Percentiles rank a stretch among this genome's conserved stretches.
Conservation (phyloP, 2,113 vertebrate species). For the Eudyptes chrysolophus region DNA sequence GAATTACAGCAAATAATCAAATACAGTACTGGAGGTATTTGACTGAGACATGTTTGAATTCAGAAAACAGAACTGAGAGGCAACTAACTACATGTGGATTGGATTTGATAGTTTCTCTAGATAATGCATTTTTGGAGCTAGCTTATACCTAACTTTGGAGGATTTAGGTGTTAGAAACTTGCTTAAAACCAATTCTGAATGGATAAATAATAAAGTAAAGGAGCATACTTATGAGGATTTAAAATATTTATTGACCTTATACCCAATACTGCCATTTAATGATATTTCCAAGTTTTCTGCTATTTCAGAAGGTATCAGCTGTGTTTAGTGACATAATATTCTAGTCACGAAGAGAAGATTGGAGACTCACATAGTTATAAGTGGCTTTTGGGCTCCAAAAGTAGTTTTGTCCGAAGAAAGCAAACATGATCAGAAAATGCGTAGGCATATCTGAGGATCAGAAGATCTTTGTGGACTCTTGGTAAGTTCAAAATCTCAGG, state of each 20-base stretch:
- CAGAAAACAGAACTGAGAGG: background rate
- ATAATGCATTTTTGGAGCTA: background rate
- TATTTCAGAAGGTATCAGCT: background rate
- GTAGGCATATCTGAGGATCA: background rate
- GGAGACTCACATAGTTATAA: background rate
- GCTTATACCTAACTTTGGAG: background rate
- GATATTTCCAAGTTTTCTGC: background rate
- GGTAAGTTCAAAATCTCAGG: background rate
- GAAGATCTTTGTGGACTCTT: background rate
- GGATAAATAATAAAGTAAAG: background rate
- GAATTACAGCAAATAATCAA: background rate
- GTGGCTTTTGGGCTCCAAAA: background rate
- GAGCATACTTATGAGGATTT: background rate
- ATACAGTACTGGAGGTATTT: background rate
- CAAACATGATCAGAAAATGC: background rate
- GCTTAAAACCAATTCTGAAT: background rate
- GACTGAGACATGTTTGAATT: background rate
- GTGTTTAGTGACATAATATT: background rate
- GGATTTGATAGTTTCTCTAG: background rate
- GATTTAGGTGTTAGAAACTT: background rate
- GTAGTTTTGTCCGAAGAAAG: background rate
- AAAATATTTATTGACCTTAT: slow-evolving; percentile 10
- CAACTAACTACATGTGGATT: background rate
- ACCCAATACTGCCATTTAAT: background rate
- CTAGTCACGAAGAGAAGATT: background rate